phyloP scores from a whole-genome alignment of 2,797 vertebrate species.

The Luscinia megarhynchos region DNA sequence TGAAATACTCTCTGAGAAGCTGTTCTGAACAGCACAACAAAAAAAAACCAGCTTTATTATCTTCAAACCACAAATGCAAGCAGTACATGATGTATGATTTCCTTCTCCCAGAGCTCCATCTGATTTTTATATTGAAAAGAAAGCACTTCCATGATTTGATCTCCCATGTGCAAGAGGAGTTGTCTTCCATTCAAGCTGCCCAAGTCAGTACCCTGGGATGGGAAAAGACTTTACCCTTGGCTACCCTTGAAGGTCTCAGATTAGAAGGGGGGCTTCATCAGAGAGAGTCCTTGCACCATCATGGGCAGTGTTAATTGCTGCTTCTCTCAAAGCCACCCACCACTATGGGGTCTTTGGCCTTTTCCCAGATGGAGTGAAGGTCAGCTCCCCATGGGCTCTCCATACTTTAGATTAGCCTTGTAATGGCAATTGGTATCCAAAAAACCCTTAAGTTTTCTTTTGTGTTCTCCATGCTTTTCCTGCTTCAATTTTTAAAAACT shows the following conservation, averaged over 20 bases:
- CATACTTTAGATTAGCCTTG: not conserved
- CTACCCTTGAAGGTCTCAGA: not conserved
- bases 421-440: not conserved
- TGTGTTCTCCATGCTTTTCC: not conserved
- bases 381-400: not conserved
- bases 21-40: not conserved
- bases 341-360: not conserved
- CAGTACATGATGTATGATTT: not conserved
- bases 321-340: rapidly evolving
- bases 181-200: not conserved
- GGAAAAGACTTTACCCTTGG: not conserved
- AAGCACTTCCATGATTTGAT: not conserved
- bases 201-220: not conserved
- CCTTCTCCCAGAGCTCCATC: not conserved
- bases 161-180: not conserved
- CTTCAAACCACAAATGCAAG: not conserved
- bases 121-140: not conserved
- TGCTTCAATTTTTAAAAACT: not conserved
- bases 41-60: not conserved
- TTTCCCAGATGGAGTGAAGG: rapidly evolving
- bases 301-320: rapidly evolving
- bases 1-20: not conserved
- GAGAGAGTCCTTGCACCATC: not conserved
- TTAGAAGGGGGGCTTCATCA: not conserved
- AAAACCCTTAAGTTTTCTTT: not conserved